Base-by-base conservation (phyloP, 2,888 invertebrate genomes). In the Sesamia inferens region DNA sequence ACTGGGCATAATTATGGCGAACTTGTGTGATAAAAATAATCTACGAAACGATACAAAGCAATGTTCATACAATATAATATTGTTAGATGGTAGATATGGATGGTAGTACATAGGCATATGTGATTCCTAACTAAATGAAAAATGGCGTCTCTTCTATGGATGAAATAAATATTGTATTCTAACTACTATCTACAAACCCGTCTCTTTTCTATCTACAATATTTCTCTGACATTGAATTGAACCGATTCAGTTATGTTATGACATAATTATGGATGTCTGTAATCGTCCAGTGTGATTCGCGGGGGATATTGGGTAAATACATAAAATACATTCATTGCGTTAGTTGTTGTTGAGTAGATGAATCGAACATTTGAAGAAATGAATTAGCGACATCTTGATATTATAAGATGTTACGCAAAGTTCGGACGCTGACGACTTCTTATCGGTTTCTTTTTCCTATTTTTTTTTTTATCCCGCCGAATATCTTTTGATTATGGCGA, bases 1-100 rank as follows among this genome's bases (percentile, higher is more conserved):
- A 69, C 39, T 69, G 39, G 39, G 19, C 31, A 69, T 19, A n/a
- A n/a, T 31, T 65, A n/a, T 6, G 16, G 16, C 7, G 44, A 67
- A 16, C n/a, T 31, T 63, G 11, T 63, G 14, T 14, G 19, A 54
- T 31, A 31, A 14, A 65, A 14, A 65, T 24, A 2, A 55, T 42
- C 22, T 42, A 42, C 8, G 22, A 67, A 66, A 7, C 3, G 19
- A 22, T 22, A 42, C 16, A n/a, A 66, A 66, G 39, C 58, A 39
- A 7, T 39, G 42, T 62, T 62, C 13, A n/a, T n/a, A 8, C 58
- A 31, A 7, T 22, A 55, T 51, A n/a, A 31, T n/a, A 14, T 51
- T 31, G 24, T 31, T 48, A 10, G 31, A 64, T 13, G 8, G n/a
- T 16, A 48, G 19, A 31, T 31, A 31, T 31, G 31, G 31, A 31